Conservation (phyloP, 2,888 invertebrate species). For the Hyalella azteca region DNA sequence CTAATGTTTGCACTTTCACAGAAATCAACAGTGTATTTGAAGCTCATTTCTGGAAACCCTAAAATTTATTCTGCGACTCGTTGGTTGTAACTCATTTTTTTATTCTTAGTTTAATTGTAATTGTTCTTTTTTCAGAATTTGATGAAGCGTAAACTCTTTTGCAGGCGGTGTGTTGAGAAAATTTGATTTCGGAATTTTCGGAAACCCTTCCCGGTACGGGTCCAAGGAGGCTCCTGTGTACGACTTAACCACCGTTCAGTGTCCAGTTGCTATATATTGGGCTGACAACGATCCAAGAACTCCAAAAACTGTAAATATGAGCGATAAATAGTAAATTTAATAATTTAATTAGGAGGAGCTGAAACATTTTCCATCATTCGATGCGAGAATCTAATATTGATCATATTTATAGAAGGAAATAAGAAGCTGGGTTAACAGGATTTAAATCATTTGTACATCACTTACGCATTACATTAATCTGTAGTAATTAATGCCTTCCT, state of each 20-base stretch:
- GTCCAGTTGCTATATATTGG: conserved; percentile 47
- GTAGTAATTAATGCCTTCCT: too few relatives aligned
- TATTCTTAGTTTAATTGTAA: too few relatives aligned
- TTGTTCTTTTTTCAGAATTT: too few relatives aligned
- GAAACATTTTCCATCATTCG: neutral
- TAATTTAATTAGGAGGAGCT: neutral
- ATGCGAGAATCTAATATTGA: neutral
- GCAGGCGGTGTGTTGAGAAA: conserved; percentile 41
- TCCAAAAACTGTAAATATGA: neutral
- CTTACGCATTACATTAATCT: neutral
- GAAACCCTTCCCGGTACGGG: conserved; percentile 41
- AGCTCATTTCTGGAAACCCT: too few relatives aligned
- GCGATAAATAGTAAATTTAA: neutral
- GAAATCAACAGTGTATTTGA: too few relatives aligned
- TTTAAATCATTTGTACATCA: neutral
- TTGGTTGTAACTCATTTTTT: too few relatives aligned
- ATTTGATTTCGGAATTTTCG: conserved; percentile 41
- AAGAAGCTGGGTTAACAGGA: neutral
- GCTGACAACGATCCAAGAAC: conserved; percentile 41
- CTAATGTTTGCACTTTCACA: too few relatives aligned
- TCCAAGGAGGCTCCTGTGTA: conserved; percentile 43
- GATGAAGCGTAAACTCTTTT: too few relatives aligned
- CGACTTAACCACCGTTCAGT: conserved; percentile 38
- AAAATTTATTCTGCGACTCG: too few relatives aligned
- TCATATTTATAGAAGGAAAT: neutral